Evolutionary conservation across 1,140 invertebrate species (phyloP), one percentile per base, ranked within the genome.

Genomic region (Ganaspis sp.): DNA sequence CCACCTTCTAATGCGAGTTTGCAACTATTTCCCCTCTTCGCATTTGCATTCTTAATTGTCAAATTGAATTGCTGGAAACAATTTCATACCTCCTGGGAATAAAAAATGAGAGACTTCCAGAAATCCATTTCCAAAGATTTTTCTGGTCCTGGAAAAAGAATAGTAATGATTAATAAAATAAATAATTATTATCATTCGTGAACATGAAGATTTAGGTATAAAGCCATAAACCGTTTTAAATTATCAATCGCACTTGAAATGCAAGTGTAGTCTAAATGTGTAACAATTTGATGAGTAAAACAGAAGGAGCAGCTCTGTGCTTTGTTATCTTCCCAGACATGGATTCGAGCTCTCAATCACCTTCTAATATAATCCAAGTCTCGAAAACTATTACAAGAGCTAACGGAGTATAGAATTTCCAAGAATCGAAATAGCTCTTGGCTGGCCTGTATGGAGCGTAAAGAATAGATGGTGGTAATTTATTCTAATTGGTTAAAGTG

Each of bases 401-500:
- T 80, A 83, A 83, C 81, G 72, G 76, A 72, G 73, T 75, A 45
- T 80, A 75, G 72, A 70, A 80, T 83, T 83, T 69, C 69, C 70
- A 74, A 54, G 75, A 79, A 77, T 78, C 76, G 81, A 82, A 80
- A 77, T 73, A 72, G 49, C 73, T 70, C 74, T 69, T 40, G 49
- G 74, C 73, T 82, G 81, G 71, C 75, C 75, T 49, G 74, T 19
- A 76, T 73, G 69, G 53, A 58, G 77, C 49, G 75, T 76, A 78
- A 80, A 82, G 81, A 82, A 82, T 70, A 42, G 78, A 78, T 82
- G 79, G 58, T 69, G 83, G 84, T 87, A 87, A 89, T 89, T 87
- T 85, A 87, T 90, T 89, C 84, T 87, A 89, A 89, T 89, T 87
- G 86, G 82, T 86, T 87, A 86, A 88, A 90, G 80, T 84, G 83